Base-by-base conservation (phyloP, 2,888 invertebrate genomes). In the Macrostomum cliftonense region DNA sequence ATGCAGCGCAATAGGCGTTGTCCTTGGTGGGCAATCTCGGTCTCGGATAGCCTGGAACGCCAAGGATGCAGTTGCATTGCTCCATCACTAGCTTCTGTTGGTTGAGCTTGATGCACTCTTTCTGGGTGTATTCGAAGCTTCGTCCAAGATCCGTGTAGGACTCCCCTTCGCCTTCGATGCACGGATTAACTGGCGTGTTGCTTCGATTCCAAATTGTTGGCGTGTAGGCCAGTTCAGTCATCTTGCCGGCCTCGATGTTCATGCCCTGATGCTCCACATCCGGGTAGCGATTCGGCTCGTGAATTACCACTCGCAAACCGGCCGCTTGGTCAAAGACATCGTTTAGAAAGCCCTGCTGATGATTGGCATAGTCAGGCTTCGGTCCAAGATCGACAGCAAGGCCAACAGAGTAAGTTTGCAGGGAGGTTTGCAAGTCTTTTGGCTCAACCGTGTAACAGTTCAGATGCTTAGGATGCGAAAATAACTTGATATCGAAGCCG, bases 371-470 rank as follows among this genome's bases (percentile, higher is more conserved):
- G n/a, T 52, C 42, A 7, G 49, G 50, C 16, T 45, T 37, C 5
- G 45, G 44, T 20, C 51, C 51, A 2, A 52, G 19, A n/a, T 46
- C 43, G 16, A 52, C 51, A 16, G 46, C 42, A 7, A 51, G 14
- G 12, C 50, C 51, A 17, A 52, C 14, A 14, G 36, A 37, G n/a
- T 28, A 28, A 16, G 44, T 43, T 14, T 20, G 13, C 9, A 17
- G 20, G 20, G 40, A 16, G 12, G 14, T 37, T 14, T 45, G 14
- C 13, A n/a, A 12, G 5, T 38, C 14, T n/a, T 17, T 16, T 12
- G 52, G 51, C 43, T 52, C 52, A 51, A 52, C 50, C 7, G 52
- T 52, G 39, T 53, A 43, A 36, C 52, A 52, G 38, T 52, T 52
- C 14, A 52, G 46, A 19, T 43, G 46, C 40, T 52, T 37, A 19